Evolutionary conservation across 2,113 vertebrate species (phyloP), one percentile per base, ranked within the genome.

Genomic region (Actinemys pallida): DNA sequence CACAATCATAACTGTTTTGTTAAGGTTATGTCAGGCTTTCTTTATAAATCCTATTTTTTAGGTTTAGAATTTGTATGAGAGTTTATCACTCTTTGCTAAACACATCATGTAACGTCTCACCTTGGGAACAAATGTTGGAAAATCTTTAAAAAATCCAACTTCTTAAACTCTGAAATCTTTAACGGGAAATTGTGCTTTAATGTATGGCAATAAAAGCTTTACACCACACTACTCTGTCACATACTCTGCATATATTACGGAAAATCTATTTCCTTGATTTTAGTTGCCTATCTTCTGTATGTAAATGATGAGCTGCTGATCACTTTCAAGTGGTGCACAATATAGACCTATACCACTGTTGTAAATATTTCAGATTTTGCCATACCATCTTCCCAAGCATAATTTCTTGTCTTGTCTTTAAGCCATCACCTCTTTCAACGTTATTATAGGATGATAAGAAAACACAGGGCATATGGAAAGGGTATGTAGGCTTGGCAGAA

Each of bases 1-100:
- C 84, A 91, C 53, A 81, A 25, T 54, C 57, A 79, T 17, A 93
- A 83, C 50, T 56, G 35, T 65, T 54, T 86, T 90, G 59, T 57
- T 89, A 79, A 95, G 81, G 89, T 92, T 94, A 81, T 50, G 19
- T 90, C 84, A 98, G n/a, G n/a, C 42, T 52, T 88, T 49, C 47
- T 83, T 47, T 92, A 69, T 85, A 90, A 93, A 94, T 29, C 47
- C 42, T 84, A n/a, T 83, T 96, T 50, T 96, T 95, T 78, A 90
- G 52, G 45, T 62, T 93, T 95, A 88, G 93, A 90, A 29, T 29
- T 45, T 86, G 47, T 89, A 69, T 91, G 75, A 62, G 78, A 92
- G 56, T 83, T 19, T 78, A 94, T 59, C 29, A 93, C 92, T 89
- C 83, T 88, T 79, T 88, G 84, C 3, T 87, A 85, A 95, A 81